These are phyloP conservation scores for Octopus sinensis DNA, from an alignment of 1,140 invertebrate species.

Conservation along the genomic window DNA sequence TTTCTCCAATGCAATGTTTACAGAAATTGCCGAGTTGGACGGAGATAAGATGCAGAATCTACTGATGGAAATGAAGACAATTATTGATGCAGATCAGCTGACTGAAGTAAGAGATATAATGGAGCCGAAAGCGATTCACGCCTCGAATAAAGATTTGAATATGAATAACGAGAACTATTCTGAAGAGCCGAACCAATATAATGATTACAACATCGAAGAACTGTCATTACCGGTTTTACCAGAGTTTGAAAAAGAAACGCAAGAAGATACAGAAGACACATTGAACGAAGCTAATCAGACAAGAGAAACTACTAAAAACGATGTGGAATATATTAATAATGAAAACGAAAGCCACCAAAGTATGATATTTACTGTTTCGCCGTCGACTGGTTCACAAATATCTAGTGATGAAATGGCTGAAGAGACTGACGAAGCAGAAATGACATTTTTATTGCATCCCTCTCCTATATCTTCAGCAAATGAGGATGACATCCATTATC, in stretches of 20 bases:
- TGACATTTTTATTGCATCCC: neutral
- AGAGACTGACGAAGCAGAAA: neutral
- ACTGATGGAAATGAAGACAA: neutral
- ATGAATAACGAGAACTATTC: neutral
- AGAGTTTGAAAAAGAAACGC: neutral
- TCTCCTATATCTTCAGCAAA: neutral
- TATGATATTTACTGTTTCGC: conserved; percentile 1
- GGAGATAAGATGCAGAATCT: neutral
- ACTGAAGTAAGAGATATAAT: neutral
- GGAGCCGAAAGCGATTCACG: neutral
- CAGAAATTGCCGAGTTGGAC: neutral
- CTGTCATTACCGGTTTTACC: neutral
- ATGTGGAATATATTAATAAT: neutral
- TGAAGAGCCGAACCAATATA: neutral
- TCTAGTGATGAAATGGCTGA: neutral
- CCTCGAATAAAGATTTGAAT: neutral
- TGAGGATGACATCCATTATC: neutral
- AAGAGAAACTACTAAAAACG: neutral
- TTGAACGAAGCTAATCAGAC: neutral
- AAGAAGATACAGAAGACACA: neutral
- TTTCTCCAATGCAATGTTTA: neutral
- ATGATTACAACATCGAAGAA: neutral
- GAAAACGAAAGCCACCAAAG: neutral
- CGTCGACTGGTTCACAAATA: neutral
- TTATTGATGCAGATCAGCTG: neutral